A percentile compares a stretch with the other conserved stretches of the same genome.
phyloP scores from a whole-genome alignment of 2,888 invertebrate genomes.

The Pediacus dermestoides region DNA sequence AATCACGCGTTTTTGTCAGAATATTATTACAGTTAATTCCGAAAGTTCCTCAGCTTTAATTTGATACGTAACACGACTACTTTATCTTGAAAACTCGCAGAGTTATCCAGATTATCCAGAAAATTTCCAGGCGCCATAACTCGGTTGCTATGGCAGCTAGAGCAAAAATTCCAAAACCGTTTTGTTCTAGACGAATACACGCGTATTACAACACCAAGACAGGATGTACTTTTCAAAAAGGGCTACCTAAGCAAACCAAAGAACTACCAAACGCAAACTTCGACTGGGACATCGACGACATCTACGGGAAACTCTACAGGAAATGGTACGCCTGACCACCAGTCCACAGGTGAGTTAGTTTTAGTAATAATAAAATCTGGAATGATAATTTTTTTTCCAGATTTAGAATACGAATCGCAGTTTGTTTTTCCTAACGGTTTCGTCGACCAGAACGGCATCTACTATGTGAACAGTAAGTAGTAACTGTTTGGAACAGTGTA shows the following conservation, averaged over 20 bases:
- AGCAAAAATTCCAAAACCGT: too few species aligned
- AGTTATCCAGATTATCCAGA: too few species aligned
- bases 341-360: conserved; percentile 43
- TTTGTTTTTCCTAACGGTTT: conserved; percentile 51
- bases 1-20: too few species aligned
- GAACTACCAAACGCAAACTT: conserved; percentile 47
- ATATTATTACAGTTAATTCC: too few species aligned
- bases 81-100: too few species aligned
- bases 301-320: conserved; percentile 48
- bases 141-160: too few species aligned
- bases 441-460: conserved; percentile 53
- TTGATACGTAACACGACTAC: too few species aligned
- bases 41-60: too few species aligned
- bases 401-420: conserved; percentile 49
- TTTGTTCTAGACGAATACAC: conserved; percentile 61
- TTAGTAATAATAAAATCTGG: conserved; percentile 4
- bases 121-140: too few species aligned
- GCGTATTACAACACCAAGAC: conserved; percentile 65
- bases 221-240: conserved; percentile 68
- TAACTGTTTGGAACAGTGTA: too few species aligned
- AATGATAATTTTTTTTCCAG: conserved; percentile 31
- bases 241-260: conserved; percentile 61
- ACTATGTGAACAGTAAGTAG: conserved; percentile 52
- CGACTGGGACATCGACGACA: conserved; percentile 44
- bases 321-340: conserved; percentile 50